phyloP scores from a whole-genome alignment of 2,888 invertebrate genomes.

The Tachina fera region DNA sequence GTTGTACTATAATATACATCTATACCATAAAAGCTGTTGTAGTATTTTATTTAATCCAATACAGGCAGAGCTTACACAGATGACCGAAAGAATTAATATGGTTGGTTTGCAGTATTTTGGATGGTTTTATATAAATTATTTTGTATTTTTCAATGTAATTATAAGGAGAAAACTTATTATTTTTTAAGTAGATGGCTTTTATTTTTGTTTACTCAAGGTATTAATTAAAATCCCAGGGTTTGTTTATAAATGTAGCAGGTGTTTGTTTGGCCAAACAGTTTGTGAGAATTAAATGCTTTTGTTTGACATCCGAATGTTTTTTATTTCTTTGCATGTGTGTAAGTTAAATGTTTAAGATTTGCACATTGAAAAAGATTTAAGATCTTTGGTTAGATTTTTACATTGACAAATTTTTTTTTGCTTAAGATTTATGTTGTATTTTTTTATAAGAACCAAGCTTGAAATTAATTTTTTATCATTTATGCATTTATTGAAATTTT shows the following conservation, averaged over 20 bases:
- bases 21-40: constrained; percentile 37
- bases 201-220: constrained; percentile 29
- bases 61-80: constrained; percentile 15
- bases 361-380: not conserved
- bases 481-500: no score
- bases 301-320: not conserved
- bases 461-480: no score
- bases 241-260: constrained; percentile 9
- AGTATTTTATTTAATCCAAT: constrained; percentile 59
- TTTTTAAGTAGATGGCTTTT: not conserved
- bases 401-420: not conserved
- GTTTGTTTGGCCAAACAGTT: constrained; percentile 8
- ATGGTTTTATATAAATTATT: no score
- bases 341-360: no score
- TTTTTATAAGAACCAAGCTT: not conserved
- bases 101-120: no score
- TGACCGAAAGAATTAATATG: no score
- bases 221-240: constrained; percentile 26
- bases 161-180: no score
- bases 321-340: not conserved
- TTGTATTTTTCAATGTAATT: no score
- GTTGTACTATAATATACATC: not conserved
- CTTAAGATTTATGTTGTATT: not conserved
- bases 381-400: not conserved
- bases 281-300: not conserved